A percentile compares a stretch with the other conserved stretches of the same genome.
Evolutionary conservation across 2,113 vertebrate genomes (phyloP).

Genomic region (Ptilorrhoa leucosticta): DNA sequence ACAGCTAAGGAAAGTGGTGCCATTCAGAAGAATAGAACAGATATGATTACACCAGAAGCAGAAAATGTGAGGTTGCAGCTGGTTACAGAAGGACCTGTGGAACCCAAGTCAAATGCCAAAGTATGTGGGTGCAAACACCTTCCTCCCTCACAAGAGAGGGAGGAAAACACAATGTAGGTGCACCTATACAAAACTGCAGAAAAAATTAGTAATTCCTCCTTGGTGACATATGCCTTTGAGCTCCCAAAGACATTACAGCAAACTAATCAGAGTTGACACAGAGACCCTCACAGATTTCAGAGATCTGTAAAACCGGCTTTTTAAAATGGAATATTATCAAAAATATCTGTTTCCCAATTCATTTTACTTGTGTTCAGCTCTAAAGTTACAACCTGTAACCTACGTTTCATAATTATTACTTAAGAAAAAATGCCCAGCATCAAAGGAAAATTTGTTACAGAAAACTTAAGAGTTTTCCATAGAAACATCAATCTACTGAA

Average conservation of each 20-base stretch:
- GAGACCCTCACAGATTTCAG: background rate
- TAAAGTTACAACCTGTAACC: background rate
- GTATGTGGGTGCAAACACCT: background rate
- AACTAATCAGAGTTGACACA: background rate
- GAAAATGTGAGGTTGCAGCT: background rate
- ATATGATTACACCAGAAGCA: background rate
- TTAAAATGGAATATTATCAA: background rate
- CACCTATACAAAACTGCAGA: background rate
- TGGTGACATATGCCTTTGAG: background rate
- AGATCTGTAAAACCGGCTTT: background rate
- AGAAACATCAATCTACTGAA: background rate
- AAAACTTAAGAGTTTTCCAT: background rate
- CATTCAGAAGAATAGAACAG: background rate
- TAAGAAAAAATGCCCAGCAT: background rate
- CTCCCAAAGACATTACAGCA: background rate
- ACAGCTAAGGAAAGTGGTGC: background rate
- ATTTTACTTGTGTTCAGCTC: background rate
- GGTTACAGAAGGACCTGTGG: background rate
- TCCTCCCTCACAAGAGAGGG: background rate
- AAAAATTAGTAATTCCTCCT: background rate
- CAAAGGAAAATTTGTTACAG: background rate
- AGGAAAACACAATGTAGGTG: background rate
- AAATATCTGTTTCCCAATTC: background rate
- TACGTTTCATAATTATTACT: background rate
- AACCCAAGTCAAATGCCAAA: background rate